Evolutionary conservation across 2,113 vertebrate genomes (phyloP).

Genomic region (Cyanoderma ruficeps): DNA sequence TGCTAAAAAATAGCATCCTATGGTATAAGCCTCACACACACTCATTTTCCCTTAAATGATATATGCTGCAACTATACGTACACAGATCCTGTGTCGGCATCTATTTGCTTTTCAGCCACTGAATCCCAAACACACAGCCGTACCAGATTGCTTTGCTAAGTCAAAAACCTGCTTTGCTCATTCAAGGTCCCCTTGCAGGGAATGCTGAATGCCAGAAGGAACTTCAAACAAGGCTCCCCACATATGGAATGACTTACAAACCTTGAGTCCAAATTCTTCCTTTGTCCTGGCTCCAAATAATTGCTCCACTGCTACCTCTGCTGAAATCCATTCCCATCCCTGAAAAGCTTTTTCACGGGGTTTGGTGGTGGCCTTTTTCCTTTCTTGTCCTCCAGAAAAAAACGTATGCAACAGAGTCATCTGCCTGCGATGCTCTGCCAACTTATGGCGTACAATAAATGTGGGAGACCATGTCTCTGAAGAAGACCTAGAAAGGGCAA

Average conservation of each 20-base stretch:
- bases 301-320: not conserved
- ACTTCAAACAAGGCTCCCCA: not conserved
- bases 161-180: not conserved
- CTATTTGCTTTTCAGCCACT: rapidly evolving
- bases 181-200: not conserved
- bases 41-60: not conserved
- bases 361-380: not conserved
- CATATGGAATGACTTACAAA: not conserved
- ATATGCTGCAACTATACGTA: no score
- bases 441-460: rapidly evolving
- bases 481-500: no score
- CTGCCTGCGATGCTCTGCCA: not conserved
- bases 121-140: not conserved
- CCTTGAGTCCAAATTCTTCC: not conserved
- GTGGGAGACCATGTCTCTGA: no score
- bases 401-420: not conserved
- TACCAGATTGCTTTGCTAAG: not conserved
- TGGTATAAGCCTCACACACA: not conserved
- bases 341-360: not conserved
- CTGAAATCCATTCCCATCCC: not conserved
- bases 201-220: not conserved
- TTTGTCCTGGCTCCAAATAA: not conserved
- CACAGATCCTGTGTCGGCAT: not conserved
- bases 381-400: not conserved
- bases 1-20: not conserved